These are phyloP conservation scores for Columbina picui DNA, from an alignment of 2,113 vertebrate species.

Conservation along the genomic window DNA sequence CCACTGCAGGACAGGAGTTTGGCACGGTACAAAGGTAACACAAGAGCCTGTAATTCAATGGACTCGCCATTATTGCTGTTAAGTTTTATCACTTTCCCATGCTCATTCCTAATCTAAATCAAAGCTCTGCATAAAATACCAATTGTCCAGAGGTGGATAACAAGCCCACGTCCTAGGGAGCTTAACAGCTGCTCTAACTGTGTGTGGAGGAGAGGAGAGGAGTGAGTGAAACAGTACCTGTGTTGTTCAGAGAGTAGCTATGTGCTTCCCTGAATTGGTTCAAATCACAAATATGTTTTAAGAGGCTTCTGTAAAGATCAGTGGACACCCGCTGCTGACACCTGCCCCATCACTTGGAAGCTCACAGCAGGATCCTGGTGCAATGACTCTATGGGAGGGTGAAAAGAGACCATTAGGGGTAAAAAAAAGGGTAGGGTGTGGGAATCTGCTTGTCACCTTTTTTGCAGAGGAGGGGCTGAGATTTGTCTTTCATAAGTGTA, in stretches of 20 bases:
- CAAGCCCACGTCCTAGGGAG: neutral
- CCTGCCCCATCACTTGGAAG: neutral
- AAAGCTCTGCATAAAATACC: neutral
- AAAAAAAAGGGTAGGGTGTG: neutral
- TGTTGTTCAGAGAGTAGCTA: neutral
- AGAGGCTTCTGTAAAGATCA: neutral
- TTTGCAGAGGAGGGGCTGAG: neutral
- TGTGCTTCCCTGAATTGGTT: neutral
- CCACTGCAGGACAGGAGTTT: neutral
- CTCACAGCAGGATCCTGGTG: neutral
- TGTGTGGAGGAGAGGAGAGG: rapidly evolving
- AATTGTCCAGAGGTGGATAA: neutral
- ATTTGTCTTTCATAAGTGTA: neutral
- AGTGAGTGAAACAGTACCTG: neutral
- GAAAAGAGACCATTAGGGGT: neutral
- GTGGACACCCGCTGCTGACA: neutral
- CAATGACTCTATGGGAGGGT: neutral
- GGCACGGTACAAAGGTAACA: neutral
- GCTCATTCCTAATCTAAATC: neutral
- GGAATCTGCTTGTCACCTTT: neutral
- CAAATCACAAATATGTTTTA: neutral
- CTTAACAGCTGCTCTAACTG: neutral
- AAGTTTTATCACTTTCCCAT: neutral
- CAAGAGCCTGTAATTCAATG: neutral
- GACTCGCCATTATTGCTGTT: neutral